A percentile compares a stretch with the other conserved stretches of the same genome.
Conservation (phyloP, 2,113 vertebrate genomes). For the Zapornia atra region DNA sequence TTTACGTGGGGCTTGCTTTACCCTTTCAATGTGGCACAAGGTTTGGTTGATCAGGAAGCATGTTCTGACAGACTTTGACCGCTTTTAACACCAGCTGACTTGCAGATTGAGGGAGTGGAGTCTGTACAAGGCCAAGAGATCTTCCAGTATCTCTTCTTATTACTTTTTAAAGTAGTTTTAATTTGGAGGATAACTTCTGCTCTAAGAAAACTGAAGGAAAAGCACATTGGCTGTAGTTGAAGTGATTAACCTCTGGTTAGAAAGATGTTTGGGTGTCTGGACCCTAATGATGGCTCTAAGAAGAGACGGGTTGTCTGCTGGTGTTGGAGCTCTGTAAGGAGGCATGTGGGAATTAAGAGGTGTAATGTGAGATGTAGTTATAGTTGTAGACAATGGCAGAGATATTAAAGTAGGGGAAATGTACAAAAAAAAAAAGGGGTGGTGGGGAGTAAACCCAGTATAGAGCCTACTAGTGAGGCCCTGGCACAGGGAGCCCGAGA, state of each 20-base stretch:
- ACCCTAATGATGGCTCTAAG: neutral
- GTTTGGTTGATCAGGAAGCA: neutral
- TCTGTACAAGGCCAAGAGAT: neutral
- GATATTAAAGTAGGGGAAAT: neutral
- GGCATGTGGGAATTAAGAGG: neutral
- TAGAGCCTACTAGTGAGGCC: no score
- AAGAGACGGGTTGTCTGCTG: neutral
- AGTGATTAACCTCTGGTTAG: neutral
- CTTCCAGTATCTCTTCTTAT: neutral
- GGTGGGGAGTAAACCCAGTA: neutral
- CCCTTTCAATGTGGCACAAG: neutral
- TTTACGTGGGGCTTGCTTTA: fast-evolving
- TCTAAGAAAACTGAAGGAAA: neutral
- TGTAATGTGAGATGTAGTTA: neutral
- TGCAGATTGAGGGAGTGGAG: neutral
- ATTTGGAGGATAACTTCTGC: neutral
- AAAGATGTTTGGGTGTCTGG: neutral
- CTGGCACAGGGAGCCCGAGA: no score
- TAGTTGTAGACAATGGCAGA: neutral
- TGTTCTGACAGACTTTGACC: neutral
- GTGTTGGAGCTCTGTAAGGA: neutral
- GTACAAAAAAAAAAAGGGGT: neutral
- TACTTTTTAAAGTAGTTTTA: neutral
- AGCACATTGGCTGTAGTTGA: no score
- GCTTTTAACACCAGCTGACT: neutral